Base-by-base conservation (phyloP, 1,140 invertebrate species). In the Plectrocnemia conspersa region DNA sequence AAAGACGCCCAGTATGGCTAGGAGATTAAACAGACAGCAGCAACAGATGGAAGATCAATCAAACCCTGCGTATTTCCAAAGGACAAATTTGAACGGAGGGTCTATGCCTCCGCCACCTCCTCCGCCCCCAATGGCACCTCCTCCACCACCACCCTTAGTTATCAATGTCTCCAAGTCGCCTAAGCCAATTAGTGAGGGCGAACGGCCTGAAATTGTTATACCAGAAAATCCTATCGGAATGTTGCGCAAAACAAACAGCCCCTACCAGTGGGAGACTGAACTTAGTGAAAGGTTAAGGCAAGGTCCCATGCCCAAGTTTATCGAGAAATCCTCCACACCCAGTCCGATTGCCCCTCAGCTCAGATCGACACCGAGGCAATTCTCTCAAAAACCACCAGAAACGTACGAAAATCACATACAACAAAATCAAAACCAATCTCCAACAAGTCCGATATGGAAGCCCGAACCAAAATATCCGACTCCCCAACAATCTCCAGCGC, bases 1-100 rank as follows among this genome's bases (percentile, higher is more conserved):
- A 27, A 79, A 82, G 53, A 93, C 88, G 49, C 91, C 91, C 1
- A 79, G 90, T 59, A 93, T 96, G 88, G 87, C 88, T 10, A 79
- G 89, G 60, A 75, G 91, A 32, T 79, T 91, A 60, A 81, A 79
- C 45, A 75, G 80, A 52, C 82, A 82, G 56, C 55, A 60, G 35
- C 63, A 69, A 23, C 79, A 72, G 50, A 67, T 64, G 57, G 77
- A 71, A 70, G 79, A 71, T 63, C 79, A 62, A 58, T 79, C 66
- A 64, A 75, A 61, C 71, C 79, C 64, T 75, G 77, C 57, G 63
- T 81, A 73, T 46, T 56, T 67, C 65, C 58, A 73, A 68, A 61
- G 67, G 62, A 67, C 71, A 27, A 64, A 64, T 61, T 59, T 63
- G 5, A 62, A 52, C 49, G 61, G 59, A 54, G 64, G 58, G 38